Percentiles rank a stretch among this genome's conserved stretches.
Conservation (phyloP, 2,113 vertebrate species). For the Toxotes chatareus region DNA sequence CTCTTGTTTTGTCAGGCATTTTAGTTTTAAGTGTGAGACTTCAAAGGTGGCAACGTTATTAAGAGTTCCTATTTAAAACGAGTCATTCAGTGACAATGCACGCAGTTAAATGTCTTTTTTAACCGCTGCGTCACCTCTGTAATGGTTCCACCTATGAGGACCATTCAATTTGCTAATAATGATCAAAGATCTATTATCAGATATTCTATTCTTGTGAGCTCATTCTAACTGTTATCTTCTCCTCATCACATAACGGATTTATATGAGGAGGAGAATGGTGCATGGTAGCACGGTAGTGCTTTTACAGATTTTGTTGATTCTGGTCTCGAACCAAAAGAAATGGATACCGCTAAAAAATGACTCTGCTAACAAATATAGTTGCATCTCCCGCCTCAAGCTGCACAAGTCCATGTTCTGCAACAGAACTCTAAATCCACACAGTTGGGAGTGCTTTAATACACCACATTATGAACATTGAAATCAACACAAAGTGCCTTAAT, state of each 20-base stretch:
- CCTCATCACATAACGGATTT: background rate
- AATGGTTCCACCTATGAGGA: background rate
- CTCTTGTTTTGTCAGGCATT: slow-evolving; percentile 57
- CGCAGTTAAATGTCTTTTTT: slow-evolving; percentile 13
- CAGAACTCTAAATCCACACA: slow-evolving; percentile 59
- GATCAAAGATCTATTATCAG: background rate
- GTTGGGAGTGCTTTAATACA: slow-evolving; percentile 62
- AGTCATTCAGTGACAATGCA: slow-evolving; percentile 38
- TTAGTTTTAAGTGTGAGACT: slow-evolving; percentile 61
- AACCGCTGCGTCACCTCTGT: background rate
- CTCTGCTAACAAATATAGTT: slow-evolving; percentile 32
- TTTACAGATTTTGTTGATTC: slow-evolving; percentile 29
- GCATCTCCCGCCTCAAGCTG: slow-evolving; percentile 46
- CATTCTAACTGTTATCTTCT: background rate
- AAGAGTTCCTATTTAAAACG: slow-evolving; percentile 35
- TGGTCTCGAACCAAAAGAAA: slow-evolving; percentile 17
- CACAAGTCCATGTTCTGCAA: slow-evolving; percentile 51
- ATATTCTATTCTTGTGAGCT: background rate
- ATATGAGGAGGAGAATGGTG: background rate
- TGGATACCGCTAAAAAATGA: slow-evolving; percentile 19
- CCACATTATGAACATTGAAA: slow-evolving; percentile 78
- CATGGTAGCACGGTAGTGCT: background rate
- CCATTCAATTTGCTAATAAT: background rate
- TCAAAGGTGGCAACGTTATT: slow-evolving; percentile 68
- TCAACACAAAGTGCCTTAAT: slow-evolving; percentile 79